Evolutionary conservation across 2,113 vertebrate genomes (phyloP), one percentile per base, ranked within the genome.

Genomic region (Microcebus ravelobensis): DNA sequence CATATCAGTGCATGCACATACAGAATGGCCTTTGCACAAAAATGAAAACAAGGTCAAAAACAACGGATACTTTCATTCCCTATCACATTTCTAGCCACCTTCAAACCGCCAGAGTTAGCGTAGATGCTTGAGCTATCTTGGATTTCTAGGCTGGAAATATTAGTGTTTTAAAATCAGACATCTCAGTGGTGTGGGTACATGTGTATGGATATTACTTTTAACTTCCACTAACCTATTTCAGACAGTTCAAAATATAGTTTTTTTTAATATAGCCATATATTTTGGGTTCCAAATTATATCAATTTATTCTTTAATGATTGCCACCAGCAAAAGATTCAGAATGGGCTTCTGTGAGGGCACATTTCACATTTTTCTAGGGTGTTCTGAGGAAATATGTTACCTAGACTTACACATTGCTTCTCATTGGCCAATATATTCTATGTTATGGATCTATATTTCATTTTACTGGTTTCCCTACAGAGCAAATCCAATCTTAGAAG

Each of bases 371-470:
- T 95, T 96, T 95, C 61, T 95, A 63, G 42, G 25, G 36, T 92
- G n/a, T 96, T 92, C 76, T 82, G 50, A 92, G 90, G 81, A 97
- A 97, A 95, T 90, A 52, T 85, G 63, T 87, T 94, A 48, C 34
- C 55, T 96, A 95, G 67, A 94, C 65, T 73, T 76, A 93, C n/a
- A 77, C 39, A 94, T 97, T 95, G 87, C 61, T 96, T 90, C 76
- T 95, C 39, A 90, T 90, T 96, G 89, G 59, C 71, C 52, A 52
- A 90, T 96, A 90, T 90, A 92, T 85, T 94, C 71, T 87, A 57
- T 77, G 27, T 71, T 95, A 85, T 96, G 15, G 91, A 87, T 71
- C 82, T 96, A 86, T 96, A 94, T 96, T 95, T 96, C 87, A 97
- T 95, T 85, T 95, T 96, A 95, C 59, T 90, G 52, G 84, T 97